These are phyloP conservation scores for Glyphotaelius pellucidus DNA, from an alignment of 2,888 invertebrate genomes.

Conservation along the genomic window DNA sequence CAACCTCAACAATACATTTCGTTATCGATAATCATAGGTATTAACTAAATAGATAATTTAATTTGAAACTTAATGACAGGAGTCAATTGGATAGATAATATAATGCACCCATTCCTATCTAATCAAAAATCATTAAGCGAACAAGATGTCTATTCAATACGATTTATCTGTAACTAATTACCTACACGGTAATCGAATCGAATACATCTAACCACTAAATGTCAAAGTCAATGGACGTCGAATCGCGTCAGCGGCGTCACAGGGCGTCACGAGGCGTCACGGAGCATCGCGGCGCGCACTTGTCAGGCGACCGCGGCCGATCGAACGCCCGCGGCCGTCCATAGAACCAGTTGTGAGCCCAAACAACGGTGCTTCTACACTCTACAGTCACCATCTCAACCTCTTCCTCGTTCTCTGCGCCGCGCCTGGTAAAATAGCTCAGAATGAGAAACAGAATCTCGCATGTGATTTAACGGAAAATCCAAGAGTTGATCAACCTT, in stretches of 20 bases:
- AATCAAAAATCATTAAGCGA: neutral
- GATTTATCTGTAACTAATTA: neutral
- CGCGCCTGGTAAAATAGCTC: neutral
- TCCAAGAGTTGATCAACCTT: constrained; percentile 12
- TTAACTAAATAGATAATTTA: neutral
- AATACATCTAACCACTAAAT: neutral
- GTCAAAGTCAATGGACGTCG: neutral
- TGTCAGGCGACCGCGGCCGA: neutral
- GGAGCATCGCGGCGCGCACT: neutral
- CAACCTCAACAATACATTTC: neutral
- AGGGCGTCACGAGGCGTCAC: neutral
- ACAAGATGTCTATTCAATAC: neutral
- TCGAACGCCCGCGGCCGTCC: constrained; percentile 16
- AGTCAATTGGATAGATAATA: neutral
- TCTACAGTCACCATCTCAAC: constrained; percentile 43
- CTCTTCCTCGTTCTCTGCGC: constrained; percentile 46
- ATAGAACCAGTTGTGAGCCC: constrained; percentile 45
- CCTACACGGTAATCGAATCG: too few species aligned
- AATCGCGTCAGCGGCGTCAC: neutral
- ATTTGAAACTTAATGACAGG: neutral
- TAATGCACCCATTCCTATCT: neutral
- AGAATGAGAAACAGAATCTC: neutral
- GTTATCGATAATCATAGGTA: neutral
- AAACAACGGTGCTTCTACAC: constrained; percentile 51
- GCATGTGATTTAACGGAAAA: neutral